Evolutionary conservation across 2,888 invertebrate species (phyloP), one percentile per base, ranked within the genome.

Genomic region (Dexiosoma caninum): DNA sequence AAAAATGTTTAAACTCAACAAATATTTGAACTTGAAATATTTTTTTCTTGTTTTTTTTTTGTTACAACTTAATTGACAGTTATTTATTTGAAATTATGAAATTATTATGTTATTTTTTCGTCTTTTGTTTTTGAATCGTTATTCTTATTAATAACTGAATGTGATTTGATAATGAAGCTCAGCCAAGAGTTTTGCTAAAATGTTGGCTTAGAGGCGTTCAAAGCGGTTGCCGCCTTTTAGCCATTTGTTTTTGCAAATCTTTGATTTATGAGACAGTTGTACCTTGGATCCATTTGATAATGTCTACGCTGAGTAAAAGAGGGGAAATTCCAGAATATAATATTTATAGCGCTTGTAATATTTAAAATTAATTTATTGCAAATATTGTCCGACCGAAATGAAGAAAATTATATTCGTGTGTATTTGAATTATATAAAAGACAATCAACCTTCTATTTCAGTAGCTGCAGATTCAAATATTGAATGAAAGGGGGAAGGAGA

Each of bases 201-300:
- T 42, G 7, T 46, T 21, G 19, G 44, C n/a, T 51, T 32, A 53
- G 51, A 27, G 7, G 35, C 6, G 23, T 21, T 46, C 8, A 35
- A 12, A 37, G 16, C 42, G 9, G 8, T 37, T 55, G 67, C 62
- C 67, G 72, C 69, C 74, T 76, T 81, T 62, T 59, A 19, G 44
- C 37, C 57, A 51, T 23, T 27, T 40, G 62, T 55, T 53, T 60
- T 49, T 62, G 46, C 64, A 67, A 53, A 37, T 62, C 16, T 60
- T 51, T 82, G 78, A 83, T 83, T 83, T 83, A 82, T 82, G 76
- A 27, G 76, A 59, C 76, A 70, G 66, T 81, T 80, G 74, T 51
- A 78, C 82, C 78, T 76, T 78, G 78, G 57, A 49, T 71, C 40
- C 51, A 40, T 64, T 78, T 60, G 1, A 37, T 30, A 71, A 55